Evolutionary conservation across 2,113 vertebrate genomes (phyloP), one percentile per base, ranked within the genome.

Genomic region (Saimiri boliviensis): DNA sequence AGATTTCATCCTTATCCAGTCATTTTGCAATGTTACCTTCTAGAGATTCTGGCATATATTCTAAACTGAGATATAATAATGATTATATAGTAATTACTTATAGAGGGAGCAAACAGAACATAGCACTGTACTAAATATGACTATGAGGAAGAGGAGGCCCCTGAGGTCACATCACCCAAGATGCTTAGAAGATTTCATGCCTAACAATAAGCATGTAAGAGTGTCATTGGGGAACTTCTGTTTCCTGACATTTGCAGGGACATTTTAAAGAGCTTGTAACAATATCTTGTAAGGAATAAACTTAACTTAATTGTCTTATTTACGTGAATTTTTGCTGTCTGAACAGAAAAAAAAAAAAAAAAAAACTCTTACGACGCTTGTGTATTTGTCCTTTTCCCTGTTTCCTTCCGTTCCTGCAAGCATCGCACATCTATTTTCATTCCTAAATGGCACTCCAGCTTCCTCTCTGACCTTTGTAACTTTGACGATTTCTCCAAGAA

Each of bases 231-330:
- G 19, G 47, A 81, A 87, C 32, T 89, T 96, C 73, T 71, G 37
- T 85, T 86, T 89, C 68, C 66, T 95, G 89, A 91, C 85, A 92
- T 81, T 94, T 96, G 63, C 49, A 52, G 80, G 87, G 60, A 89
- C 70, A 76, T 88, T 92, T 94, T 68, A 88, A 86, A 96, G 37
- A 94, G n/a, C 56, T 81, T 88, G 11, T 35, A 73, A 92, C 58
- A 84, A 21, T 74, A 85, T 83, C 70, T 73, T 63, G 74, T 87
- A 60, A 92, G n/a, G 19, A 49, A 95, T 88, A 32, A 93, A 90
- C 81, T 92, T 95, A 96, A 90, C 37, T 74, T 76, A 86, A n/a
- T 70, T 89, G 21, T 79, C 91, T 80, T 76, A 83, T 87, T 89
- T 86, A 40, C 82, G 45, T 90, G n/a, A 87, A 47, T 37, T 83